Evolutionary conservation across 1,140 invertebrate species (phyloP).

Genomic region (Babylonia areolata): DNA sequence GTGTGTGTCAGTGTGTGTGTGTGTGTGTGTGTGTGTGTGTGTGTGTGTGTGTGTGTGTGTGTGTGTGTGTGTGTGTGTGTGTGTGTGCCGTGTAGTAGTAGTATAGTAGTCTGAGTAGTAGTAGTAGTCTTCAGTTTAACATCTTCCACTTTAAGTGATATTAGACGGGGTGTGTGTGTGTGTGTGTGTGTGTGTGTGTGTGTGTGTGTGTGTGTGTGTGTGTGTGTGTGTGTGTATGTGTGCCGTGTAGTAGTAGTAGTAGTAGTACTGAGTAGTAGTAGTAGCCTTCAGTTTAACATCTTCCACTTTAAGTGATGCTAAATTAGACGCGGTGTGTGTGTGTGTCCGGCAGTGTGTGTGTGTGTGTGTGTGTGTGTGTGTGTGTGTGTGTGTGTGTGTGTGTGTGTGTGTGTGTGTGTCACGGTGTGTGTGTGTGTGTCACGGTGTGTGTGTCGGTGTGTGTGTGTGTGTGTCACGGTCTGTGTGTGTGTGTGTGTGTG

Average conservation of each 20-base stretch:
- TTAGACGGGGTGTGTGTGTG: not conserved
- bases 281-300: no score
- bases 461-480: not conserved
- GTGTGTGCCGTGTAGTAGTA: no score
- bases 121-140: no score
- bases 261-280: not conserved
- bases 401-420: not conserved
- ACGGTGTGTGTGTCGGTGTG: not conserved
- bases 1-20: conserved; percentile 4
- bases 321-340: not conserved
- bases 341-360: not conserved
- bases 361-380: not conserved
- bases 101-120: no score
- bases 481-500: not conserved
- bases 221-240: no score
- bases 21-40: not conserved
- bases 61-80: no score
- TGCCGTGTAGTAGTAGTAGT: not conserved
- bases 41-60: not conserved
- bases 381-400: conserved; percentile 1
- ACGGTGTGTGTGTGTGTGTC: not conserved
- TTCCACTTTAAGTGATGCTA: not conserved
- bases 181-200: not conserved
- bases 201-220: conserved; percentile 3
- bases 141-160: no score